Evolutionary conservation across 1,140 invertebrate species (phyloP).

Genomic region (Pollicipes pollicipes): DNA sequence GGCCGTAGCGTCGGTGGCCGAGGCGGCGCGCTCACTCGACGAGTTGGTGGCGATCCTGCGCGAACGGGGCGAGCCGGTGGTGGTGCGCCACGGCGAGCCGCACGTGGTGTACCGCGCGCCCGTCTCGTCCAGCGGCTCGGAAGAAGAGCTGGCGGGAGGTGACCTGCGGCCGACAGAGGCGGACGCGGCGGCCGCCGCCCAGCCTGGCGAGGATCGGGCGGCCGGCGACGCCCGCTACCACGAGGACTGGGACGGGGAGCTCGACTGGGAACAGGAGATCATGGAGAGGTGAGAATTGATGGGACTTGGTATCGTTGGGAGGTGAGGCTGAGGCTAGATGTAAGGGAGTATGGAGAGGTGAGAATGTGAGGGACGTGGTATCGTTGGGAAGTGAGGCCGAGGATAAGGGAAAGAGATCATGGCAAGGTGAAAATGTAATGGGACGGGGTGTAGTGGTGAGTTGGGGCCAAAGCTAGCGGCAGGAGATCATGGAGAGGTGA

Average conservation of each 20-base stretch:
- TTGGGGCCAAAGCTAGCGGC: too few species aligned
- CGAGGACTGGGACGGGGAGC: background rate
- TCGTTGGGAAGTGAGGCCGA: too few species aligned
- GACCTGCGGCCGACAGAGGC: background rate
- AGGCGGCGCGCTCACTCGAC: background rate
- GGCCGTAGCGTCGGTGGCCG: background rate
- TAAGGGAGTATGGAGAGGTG: too few species aligned
- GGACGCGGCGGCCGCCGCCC: too few species aligned
- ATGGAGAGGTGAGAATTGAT: background rate
- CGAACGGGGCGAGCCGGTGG: background rate
- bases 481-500: too few species aligned
- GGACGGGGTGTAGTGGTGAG: too few species aligned
- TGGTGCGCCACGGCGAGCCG: background rate
- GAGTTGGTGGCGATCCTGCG: background rate
- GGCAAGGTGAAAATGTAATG: too few species aligned
- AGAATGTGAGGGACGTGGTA: too few species aligned
- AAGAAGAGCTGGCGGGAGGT: background rate
- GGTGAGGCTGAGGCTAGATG: too few species aligned
- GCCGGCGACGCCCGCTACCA: background rate
- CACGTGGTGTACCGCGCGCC: slow-evolving; percentile 1
- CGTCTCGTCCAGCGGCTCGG: background rate
- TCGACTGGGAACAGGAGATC: background rate
- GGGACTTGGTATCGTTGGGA: too few species aligned
- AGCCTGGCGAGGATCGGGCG: background rate
- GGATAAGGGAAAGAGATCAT: too few species aligned